Evolutionary conservation across 30 jellyfish, hydroid and myxozoan genomes (phyloP), one percentile per base, ranked within the genome.

Genomic region (Morbakka virulenta): DNA sequence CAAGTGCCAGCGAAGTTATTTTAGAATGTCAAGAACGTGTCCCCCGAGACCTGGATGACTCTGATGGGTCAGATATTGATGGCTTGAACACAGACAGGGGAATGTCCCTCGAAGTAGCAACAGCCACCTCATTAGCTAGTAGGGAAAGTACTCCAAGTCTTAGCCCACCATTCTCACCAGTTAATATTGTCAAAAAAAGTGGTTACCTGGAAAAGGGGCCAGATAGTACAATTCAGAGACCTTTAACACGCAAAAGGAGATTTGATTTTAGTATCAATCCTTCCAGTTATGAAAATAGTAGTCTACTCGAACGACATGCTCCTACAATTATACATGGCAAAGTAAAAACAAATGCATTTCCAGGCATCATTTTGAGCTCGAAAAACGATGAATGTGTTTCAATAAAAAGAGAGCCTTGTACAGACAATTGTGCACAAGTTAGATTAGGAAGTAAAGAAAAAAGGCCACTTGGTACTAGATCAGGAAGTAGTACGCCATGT

Each of bases 11-110:
- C 77, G 88, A 73, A 52, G 87, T 83, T 31, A 82, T 30, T 2
- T 69, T 83, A 9, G 95, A 83, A 51, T 83, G 95, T 41, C 74
- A 83, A 49, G 95, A 83, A 31, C 87, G 71, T 36, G 95, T 83
- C 14, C 66, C 88, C 9, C 87, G 64, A 50, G 95, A 83, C 30
- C 74, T 83, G 9, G 94, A 82, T 48, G 33, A 50, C 6, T 69
- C 84, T 3, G 95, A 83, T 51, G 48, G 49, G 4, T 72, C 86
- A 3, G 94, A 82, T 57, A 49, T 32, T 53, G 85, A 69, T 32
- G 47, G 21, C 51, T 69, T 14, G 57, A 50, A 57, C 35, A 41
- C 57, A 41, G 57, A 41, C 57, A 9, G 17, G 9, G 13, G 17
- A 41, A 17, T 41, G 57, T 41, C 57, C 57, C 57, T 41, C 57